Evolutionary conservation across 2,797 vertebrate genomes (phyloP).

Genomic region (Hipposideros larvatus): DNA sequence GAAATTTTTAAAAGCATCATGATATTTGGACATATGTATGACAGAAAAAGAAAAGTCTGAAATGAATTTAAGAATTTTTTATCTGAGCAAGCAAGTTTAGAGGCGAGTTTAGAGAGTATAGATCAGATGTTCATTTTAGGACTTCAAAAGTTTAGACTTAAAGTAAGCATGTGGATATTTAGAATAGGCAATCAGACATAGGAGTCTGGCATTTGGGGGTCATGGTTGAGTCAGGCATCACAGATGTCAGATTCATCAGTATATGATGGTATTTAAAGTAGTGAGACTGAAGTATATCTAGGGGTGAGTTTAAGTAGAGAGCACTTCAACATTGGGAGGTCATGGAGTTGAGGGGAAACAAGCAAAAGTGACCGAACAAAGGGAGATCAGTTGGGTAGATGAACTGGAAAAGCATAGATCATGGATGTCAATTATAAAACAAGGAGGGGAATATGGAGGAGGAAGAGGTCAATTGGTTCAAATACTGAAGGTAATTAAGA

Average conservation of each 20-base stretch:
- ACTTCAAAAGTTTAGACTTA: neutral
- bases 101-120: neutral
- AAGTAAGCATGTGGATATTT: neutral
- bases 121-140: neutral
- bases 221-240: neutral
- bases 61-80: neutral
- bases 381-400: neutral
- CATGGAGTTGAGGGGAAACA: neutral
- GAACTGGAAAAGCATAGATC: neutral
- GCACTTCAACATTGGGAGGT: neutral
- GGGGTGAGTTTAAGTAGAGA: neutral
- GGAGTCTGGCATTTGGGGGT: neutral
- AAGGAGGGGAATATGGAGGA: neutral
- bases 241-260: neutral
- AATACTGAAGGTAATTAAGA: neutral
- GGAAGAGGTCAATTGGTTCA: neutral
- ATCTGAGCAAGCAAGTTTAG: neutral
- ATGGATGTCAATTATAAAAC: neutral
- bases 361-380: neutral
- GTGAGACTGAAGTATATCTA: neutral
- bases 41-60: constrained; percentile 5
- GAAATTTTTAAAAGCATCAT: neutral
- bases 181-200: neutral
- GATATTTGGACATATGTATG: neutral
- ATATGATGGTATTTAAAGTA: neutral